Evolutionary conservation across 2,888 invertebrate species (phyloP).

Genomic region (Aquatica leii): DNA sequence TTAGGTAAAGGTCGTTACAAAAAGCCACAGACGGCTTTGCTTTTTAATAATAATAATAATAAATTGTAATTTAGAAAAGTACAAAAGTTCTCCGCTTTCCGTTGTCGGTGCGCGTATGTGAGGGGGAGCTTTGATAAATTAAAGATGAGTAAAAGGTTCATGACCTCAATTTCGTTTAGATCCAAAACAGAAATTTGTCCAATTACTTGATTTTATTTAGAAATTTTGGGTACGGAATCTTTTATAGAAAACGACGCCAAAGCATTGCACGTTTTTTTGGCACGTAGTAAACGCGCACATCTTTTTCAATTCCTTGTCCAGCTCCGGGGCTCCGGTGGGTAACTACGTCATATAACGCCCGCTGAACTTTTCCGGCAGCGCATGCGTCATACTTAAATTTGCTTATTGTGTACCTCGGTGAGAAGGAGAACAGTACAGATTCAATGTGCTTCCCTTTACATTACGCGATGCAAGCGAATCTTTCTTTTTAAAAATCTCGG

Average conservation of each 20-base stretch:
- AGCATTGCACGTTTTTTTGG: no score
- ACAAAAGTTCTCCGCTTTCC: conserved; percentile 30
- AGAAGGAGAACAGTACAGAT: conserved; percentile 20
- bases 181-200: no score
- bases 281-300: conserved; percentile 40
- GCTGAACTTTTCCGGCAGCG: conserved; percentile 29
- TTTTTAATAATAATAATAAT: conserved; percentile 29
- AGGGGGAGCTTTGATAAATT: conserved; percentile 25
- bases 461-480: neutral
- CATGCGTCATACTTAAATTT: conserved; percentile 34
- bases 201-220: no score
- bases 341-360: conserved; percentile 38
- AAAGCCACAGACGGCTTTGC: conserved; percentile 9
- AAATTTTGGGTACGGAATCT: no score
- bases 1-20: conserved; percentile 17
- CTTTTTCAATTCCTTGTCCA: conserved; percentile 48
- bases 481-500: neutral
- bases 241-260: no score
- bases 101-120: conserved; percentile 22
- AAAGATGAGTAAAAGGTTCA: conserved; percentile 16
- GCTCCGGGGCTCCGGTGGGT: conserved; percentile 30
- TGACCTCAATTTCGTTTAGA: neutral
- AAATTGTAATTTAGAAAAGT: conserved; percentile 32
- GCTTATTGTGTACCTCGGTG: conserved; percentile 38
- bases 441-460: conserved; percentile 20